A percentile compares a stretch with the other conserved stretches of the same genome.
Evolutionary conservation across 1,140 invertebrate species (phyloP).

Genomic region (Littorina saxatilis): DNA sequence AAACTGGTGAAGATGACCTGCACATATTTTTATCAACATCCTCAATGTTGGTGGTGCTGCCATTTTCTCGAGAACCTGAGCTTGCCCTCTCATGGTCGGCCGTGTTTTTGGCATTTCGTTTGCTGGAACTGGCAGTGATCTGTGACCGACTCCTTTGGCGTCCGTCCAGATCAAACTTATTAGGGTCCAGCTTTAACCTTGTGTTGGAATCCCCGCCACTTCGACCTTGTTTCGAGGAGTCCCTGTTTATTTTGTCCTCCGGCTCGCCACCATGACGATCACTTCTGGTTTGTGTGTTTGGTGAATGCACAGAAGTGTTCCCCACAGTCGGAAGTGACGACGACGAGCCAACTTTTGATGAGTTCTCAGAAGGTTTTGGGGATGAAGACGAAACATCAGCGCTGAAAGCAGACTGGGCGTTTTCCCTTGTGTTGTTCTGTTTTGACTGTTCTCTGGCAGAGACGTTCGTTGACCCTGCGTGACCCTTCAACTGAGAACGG

Average conservation of each 20-base stretch:
- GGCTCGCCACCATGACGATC: too few species aligned
- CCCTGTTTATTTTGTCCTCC: too few species aligned
- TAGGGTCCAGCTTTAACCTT: neutral
- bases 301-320: too few species aligned
- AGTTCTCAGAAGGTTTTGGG: too few species aligned
- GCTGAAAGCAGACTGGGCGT: neutral
- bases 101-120: neutral
- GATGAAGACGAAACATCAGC: too few species aligned
- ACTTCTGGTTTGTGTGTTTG: too few species aligned
- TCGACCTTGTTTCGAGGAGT: too few species aligned
- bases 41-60: neutral
- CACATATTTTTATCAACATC: too few species aligned
- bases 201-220: neutral
- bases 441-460: neutral
- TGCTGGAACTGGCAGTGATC: neutral
- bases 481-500: neutral
- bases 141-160: neutral
- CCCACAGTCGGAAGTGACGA: too few species aligned
- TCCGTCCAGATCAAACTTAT: neutral
- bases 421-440: neutral
- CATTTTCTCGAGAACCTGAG: neutral
- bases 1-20: too few species aligned
- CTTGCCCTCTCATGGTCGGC: neutral
- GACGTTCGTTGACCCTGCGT: neutral
- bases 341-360: too few species aligned